These are phyloP conservation scores for Hippolais icterina DNA, from an alignment of 2,113 vertebrate species.

Conservation along the genomic window DNA sequence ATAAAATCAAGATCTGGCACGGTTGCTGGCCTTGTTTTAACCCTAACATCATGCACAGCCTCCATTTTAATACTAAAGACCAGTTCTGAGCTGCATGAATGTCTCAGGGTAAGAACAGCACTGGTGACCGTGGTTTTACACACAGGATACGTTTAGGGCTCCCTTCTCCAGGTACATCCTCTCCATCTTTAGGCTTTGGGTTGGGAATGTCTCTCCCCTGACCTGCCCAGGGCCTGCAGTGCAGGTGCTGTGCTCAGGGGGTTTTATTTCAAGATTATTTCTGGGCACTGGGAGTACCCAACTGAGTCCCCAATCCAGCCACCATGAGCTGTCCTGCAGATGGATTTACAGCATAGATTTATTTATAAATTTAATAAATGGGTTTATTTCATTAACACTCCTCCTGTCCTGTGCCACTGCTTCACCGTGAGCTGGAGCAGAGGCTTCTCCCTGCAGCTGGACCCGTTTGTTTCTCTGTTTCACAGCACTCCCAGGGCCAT, in stretches of 20 bases:
- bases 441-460: background rate
- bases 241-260: background rate
- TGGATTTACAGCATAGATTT: background rate
- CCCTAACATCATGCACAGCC: background rate
- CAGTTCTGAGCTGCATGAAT: background rate
- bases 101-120: background rate
- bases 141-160: background rate
- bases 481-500: background rate
- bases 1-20: background rate
- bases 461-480: background rate
- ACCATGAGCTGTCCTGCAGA: background rate
- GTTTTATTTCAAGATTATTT: background rate
- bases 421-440: background rate
- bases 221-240: background rate
- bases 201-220: background rate
- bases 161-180: background rate
- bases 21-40: background rate
- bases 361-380: background rate
- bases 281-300: background rate
- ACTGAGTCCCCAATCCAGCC: background rate
- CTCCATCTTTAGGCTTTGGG: background rate
- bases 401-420: background rate
- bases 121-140: background rate
- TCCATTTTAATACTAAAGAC: background rate
- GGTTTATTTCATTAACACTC: background rate